Conservation (phyloP, 2,113 vertebrate species). For the Nothoprocta perdicaria region DNA sequence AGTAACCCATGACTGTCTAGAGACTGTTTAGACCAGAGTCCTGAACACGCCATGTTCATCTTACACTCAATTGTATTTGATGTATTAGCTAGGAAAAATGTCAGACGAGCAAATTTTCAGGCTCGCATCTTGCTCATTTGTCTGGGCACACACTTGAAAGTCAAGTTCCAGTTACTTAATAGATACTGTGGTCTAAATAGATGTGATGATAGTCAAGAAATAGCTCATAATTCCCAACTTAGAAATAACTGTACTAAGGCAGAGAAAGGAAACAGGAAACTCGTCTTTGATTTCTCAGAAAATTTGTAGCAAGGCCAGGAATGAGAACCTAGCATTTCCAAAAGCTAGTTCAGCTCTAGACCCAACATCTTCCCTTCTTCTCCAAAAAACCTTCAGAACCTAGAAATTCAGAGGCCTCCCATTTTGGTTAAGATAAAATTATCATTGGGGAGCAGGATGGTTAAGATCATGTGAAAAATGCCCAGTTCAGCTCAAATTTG, state of each 20-base stretch:
- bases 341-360: neutral
- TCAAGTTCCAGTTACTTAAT: slow-evolving; percentile 17
- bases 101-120: neutral
- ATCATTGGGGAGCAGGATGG: accelerated
- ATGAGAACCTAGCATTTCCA: neutral
- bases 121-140: neutral
- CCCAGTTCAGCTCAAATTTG: neutral
- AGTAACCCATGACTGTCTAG: neutral
- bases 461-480: neutral
- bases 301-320: neutral
- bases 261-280: neutral
- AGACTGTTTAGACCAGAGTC: neutral
- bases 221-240: slow-evolving; percentile 43
- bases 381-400: neutral
- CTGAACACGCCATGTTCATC: neutral
- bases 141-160: slow-evolving; percentile 29
- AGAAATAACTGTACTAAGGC: neutral
- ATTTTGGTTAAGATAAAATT: neutral
- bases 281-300: neutral
- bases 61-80: slow-evolving; percentile 29
- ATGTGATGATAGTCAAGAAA: slow-evolving; percentile 16
- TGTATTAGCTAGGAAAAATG: slow-evolving; percentile 50
- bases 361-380: neutral
- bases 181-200: slow-evolving; percentile 20
- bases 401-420: neutral